phyloP scores from a whole-genome alignment of 2,113 vertebrate genomes.

The Erythrocebus patas region DNA sequence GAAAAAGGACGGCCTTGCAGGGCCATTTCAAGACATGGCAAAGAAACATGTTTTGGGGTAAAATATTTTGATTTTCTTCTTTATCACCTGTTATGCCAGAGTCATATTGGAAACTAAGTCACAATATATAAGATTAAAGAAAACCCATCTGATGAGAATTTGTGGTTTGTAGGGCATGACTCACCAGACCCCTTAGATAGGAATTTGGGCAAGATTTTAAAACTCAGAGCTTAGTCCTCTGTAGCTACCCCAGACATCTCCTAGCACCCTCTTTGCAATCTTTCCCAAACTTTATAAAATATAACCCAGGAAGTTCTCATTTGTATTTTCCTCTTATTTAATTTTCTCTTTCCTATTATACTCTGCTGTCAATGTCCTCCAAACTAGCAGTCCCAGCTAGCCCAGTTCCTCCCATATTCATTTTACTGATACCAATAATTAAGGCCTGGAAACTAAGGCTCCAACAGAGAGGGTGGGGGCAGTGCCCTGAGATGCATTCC shows the following conservation, averaged over 20 bases:
- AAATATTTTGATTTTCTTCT: too few species aligned
- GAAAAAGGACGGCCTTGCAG: too few species aligned
- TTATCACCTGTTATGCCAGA: too few species aligned
- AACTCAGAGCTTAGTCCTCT: too few species aligned
- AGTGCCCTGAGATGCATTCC: not conserved
- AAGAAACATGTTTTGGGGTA: too few species aligned
- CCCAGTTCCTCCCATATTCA: not conserved
- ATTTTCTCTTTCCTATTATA: not conserved
- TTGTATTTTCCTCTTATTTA: not conserved
- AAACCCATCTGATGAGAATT: too few species aligned
- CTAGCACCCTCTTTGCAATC: not conserved
- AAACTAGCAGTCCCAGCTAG: not conserved
- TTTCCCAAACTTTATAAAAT: not conserved
- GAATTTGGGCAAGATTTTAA: too few species aligned
- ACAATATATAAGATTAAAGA: too few species aligned
- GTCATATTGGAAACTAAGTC: too few species aligned
- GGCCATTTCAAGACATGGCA: too few species aligned
- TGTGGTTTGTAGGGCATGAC: too few species aligned
- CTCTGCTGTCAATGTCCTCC: not conserved
- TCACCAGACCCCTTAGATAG: too few species aligned
- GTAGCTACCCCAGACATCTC: not conserved
- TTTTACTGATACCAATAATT: not conserved
- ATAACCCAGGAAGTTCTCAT: not conserved
- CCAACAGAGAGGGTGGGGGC: fast-evolving
- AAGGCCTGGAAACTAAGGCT: not conserved